Evolutionary conservation across 2,888 invertebrate species (phyloP).

Genomic region (Vannuccia rotundouncinata): DNA sequence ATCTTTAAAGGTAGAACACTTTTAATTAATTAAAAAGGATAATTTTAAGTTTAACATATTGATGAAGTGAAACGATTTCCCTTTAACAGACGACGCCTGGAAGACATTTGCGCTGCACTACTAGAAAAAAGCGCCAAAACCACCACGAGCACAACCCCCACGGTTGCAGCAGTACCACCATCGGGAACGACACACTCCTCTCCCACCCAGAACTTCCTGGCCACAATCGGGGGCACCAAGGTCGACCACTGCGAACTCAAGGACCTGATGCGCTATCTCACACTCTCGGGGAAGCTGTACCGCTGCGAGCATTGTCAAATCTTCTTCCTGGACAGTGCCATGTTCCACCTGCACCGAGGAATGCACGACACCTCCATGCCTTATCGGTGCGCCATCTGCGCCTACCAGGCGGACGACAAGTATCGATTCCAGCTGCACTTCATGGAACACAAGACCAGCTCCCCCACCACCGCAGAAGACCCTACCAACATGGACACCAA

Average conservation of each 20-base stretch:
- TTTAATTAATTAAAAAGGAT: too few species aligned
- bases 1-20: too few species aligned
- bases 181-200: too few species aligned
- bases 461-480: not conserved
- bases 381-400: conserved; percentile 35
- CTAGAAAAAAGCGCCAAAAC: not conserved
- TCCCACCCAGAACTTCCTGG: not conserved
- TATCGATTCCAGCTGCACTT: conserved; percentile 37
- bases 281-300: conserved; percentile 34
- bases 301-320: conserved; percentile 39
- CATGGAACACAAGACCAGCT: conserved; percentile 25
- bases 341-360: conserved; percentile 38
- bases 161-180: not conserved
- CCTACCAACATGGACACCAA: not conserved
- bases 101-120: conserved; percentile 2
- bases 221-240: not conserved
- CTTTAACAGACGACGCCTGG: not conserved
- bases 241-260: conserved; percentile 1
- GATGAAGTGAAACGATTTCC: too few species aligned
- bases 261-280: conserved; percentile 35
- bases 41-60: too few species aligned
- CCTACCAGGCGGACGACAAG: conserved; percentile 32
- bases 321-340: conserved; percentile 39
- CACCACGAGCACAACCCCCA: not conserved
- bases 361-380: conserved; percentile 34